Base-by-base conservation (phyloP, 2,888 invertebrate species). In the Chrysopilus asiliformis region DNA sequence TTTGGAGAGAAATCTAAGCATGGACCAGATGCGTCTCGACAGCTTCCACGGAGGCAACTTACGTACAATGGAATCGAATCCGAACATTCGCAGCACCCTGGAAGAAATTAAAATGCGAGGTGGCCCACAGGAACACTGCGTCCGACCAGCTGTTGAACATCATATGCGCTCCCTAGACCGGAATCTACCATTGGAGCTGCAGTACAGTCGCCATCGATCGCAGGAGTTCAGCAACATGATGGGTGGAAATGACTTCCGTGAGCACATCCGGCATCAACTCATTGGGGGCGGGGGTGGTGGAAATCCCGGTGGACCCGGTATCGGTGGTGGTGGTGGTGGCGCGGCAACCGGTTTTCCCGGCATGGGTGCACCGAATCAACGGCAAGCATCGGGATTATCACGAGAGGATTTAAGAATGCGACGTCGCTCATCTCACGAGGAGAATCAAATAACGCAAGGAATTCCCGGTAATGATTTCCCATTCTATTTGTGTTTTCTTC, bases 131-230 rank as follows among this genome's bases (percentile, higher is more conserved):
- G 22, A 35, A 13, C 27, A 29, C 49, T 50, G 53, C 4, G 56
- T 51, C 49, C 4, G 51, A 49, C 18, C 18, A 7, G 58, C 57
- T 17, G 56, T 62, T 7, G 62, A 63, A 42, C 62, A 64, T 44
- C 64, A 64, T 34, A 64, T 63, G 63, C 56, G 62, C 32, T 64
- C 64, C 6, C 41, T 64, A 22, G 64, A 64, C 44, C 60, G 64
- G 4, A 63, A 60, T 48, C 43, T 64, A 10, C 64, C 64, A 0
- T 41, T 64, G 3, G 64, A 64, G 39, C 34, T 64, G 37, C 64
- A 64, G 37, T 64, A 61, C 38, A 62, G 60, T 46, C 58, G 64
- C 2, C 63, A 62, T 51, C 58, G 61, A 10, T 51, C 55, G 37
- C 59, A 55, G 37, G 43, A 51, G 32, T 43, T 34, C 29, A 27